Percentiles rank a stretch among this genome's conserved stretches.
Conservation (phyloP, 30 jellyfish, hydroid and myxozoan genomes). For the Cassiopea andromeda region DNA sequence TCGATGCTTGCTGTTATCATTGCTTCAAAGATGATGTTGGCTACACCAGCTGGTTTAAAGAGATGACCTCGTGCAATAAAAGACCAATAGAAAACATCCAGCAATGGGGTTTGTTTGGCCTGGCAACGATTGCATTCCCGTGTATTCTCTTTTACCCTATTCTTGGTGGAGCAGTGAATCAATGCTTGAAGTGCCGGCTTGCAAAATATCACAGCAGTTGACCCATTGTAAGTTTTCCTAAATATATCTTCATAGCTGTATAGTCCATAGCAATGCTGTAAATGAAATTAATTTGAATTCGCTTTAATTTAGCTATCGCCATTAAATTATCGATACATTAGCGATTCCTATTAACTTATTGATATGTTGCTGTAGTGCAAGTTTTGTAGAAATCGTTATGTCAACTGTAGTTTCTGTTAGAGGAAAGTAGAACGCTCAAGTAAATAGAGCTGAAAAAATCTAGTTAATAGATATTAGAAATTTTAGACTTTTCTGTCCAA, state of each 20-base stretch:
- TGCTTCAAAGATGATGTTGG: constrained; percentile 92
- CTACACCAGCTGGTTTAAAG: constrained; percentile 65
- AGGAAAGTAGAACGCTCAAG: no score
- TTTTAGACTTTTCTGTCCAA: no score
- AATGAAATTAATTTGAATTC: not conserved
- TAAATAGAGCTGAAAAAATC: no score
- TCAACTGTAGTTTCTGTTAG: no score
- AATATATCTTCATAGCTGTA: not conserved
- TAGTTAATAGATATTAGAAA: no score
- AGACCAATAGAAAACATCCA: constrained; percentile 16
- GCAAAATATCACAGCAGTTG: not conserved
- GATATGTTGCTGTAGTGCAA: no score
- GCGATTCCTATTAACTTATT: no score
- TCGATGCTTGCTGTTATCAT: constrained; percentile 89
- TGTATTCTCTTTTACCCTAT: constrained; percentile 64
- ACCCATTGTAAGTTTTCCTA: not conserved
- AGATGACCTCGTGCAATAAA: constrained; percentile 44
- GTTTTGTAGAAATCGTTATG: no score
- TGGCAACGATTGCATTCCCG: constrained; percentile 50
- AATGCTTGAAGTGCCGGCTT: constrained; percentile 51
- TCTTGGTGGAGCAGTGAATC: constrained; percentile 50
- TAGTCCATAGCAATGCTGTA: not conserved
- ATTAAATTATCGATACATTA: no score
- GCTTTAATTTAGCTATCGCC: not conserved
- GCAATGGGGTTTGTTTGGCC: constrained; percentile 61